These are phyloP conservation scores for Sericinus montela DNA, from an alignment of 2,888 invertebrate genomes.

Conservation along the genomic window DNA sequence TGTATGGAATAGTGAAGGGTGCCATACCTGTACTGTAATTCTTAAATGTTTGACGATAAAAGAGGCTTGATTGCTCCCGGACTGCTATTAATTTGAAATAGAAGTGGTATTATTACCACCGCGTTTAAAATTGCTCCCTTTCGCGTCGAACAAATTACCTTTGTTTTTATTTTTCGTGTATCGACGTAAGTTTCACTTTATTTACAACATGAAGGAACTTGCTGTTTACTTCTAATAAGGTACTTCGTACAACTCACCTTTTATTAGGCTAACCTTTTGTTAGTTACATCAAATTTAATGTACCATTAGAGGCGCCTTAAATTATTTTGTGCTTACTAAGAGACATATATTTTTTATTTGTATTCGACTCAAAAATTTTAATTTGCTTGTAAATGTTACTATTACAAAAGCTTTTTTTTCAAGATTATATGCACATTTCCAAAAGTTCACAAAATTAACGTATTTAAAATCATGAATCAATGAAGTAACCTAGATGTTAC, in stretches of 20 bases:
- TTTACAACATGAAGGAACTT: conserved; percentile 25
- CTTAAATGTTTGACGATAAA: conserved; percentile 65
- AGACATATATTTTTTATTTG: neutral
- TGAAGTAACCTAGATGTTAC: no score
- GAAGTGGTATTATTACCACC: conserved; percentile 62
- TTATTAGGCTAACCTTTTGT: no score
- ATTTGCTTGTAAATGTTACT: no score
- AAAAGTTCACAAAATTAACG: no score
- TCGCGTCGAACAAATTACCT: conserved; percentile 71
- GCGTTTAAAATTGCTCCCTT: conserved; percentile 75
- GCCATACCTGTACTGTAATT: conserved; percentile 58
- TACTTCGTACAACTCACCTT: no score
- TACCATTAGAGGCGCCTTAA: no score
- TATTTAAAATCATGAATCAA: no score
- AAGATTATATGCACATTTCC: no score
- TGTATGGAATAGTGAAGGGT: conserved; percentile 70
- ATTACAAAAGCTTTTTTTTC: no score
- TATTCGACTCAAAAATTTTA: no score
- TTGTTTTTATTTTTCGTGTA: conserved; percentile 63
- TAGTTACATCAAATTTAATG: no score
- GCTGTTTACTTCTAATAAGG: conserved; percentile 21
- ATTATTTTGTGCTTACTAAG: neutral
- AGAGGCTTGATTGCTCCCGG: conserved; percentile 67
- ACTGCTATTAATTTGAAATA: conserved; percentile 76
- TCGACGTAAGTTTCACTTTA: conserved; percentile 39